Conservation (phyloP, 1,140 invertebrate species). For the Lasioglossum albipes region DNA sequence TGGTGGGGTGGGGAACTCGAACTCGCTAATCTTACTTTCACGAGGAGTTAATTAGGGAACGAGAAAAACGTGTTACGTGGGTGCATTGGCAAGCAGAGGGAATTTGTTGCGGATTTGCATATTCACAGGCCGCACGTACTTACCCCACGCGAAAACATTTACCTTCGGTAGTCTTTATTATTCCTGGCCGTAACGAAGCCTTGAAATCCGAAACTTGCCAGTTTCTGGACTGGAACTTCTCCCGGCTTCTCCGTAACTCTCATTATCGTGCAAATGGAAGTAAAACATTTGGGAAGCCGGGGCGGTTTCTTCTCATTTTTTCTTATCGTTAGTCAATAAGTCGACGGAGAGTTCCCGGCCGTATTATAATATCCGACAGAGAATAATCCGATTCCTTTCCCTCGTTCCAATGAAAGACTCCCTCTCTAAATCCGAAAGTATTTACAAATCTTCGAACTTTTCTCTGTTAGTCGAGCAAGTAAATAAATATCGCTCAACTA, state of each 20-base stretch:
- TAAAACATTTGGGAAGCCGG: slow-evolving; percentile 42
- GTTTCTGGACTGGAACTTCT: slow-evolving; percentile 58
- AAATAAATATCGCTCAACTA: too few relatives aligned
- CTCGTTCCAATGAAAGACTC: too few relatives aligned
- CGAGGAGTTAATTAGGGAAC: slow-evolving; percentile 66
- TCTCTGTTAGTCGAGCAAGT: too few relatives aligned
- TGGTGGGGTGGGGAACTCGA: slow-evolving; percentile 10
- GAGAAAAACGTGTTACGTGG: slow-evolving; percentile 64
- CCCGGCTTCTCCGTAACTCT: slow-evolving; percentile 41
- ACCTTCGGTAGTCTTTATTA: slow-evolving; percentile 67
- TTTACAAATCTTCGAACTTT: too few relatives aligned
- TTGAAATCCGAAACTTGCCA: slow-evolving; percentile 63
- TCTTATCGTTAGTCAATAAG: slow-evolving; percentile 9
- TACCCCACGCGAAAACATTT: slow-evolving; percentile 65
- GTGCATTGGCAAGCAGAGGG: slow-evolving; percentile 40
- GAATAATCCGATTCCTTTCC: too few relatives aligned
- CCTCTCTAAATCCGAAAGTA: too few relatives aligned
- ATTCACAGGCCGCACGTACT: slow-evolving; percentile 66
- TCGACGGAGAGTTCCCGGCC: not conserved
- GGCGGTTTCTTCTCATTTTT: not conserved
- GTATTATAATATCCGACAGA: not conserved
- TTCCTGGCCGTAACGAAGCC: slow-evolving; percentile 59
- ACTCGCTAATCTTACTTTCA: slow-evolving; percentile 70
- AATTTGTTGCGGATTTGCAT: slow-evolving; percentile 70
- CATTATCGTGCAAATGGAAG: slow-evolving; percentile 60